phyloP scores from a whole-genome alignment of 2,888 invertebrate species.

The Nymphalis polychloros region DNA sequence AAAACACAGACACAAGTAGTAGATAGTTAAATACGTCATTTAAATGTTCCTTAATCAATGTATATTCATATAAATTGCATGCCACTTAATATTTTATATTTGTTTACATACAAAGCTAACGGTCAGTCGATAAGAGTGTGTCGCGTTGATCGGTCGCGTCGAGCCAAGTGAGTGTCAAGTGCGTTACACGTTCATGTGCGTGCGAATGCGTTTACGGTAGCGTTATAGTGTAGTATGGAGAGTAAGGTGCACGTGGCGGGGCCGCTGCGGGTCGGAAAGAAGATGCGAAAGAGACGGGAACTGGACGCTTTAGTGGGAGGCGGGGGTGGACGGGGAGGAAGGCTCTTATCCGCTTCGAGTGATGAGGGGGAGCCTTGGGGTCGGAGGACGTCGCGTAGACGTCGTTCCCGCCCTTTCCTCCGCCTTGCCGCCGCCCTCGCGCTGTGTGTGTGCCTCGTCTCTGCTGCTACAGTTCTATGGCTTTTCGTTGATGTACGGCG shows the following conservation, averaged over 20 bases:
- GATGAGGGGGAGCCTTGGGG: conserved; percentile 82
- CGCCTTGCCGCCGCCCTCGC: conserved; percentile 83
- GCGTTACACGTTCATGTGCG: conserved; percentile 28
- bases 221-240: conserved; percentile 65
- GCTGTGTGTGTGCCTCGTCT: conserved; percentile 83
- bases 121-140: conserved; percentile 58
- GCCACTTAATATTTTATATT: conserved; percentile 23
- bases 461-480: conserved; percentile 85
- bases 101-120: conserved; percentile 46
- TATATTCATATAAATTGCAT: conserved; percentile 5
- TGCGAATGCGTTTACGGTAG: conserved; percentile 72
- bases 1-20: conserved; percentile 6
- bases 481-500: conserved; percentile 85
- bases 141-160: conserved; percentile 54
- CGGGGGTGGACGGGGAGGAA: conserved; percentile 70
- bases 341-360: conserved; percentile 84
- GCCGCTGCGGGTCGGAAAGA: conserved; percentile 86
- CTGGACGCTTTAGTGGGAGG: conserved; percentile 86
- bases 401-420: conserved; percentile 77
- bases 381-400: conserved; percentile 60
- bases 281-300: conserved; percentile 89
- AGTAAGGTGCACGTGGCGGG: conserved; percentile 83
- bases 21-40: not conserved
- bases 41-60: not conserved
- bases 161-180: conserved; percentile 37